Evolutionary conservation across 2,113 vertebrate species (phyloP).

Genomic region (Otus sunia): DNA sequence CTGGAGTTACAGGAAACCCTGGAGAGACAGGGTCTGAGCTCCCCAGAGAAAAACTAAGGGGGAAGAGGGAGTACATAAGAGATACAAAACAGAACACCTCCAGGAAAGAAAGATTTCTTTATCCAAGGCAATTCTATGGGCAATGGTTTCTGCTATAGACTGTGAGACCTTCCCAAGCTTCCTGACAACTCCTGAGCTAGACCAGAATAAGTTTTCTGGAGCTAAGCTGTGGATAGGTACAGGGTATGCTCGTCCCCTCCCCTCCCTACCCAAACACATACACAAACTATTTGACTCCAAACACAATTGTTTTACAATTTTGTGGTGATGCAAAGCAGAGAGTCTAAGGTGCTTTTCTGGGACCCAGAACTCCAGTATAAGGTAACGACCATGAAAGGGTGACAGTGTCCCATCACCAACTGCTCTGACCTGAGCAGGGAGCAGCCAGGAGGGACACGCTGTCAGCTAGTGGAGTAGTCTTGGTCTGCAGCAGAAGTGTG

Average conservation of each 20-base stretch:
- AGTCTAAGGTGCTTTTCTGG: neutral
- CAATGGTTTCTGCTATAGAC: accelerated
- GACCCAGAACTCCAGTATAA: neutral
- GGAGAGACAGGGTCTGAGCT: neutral
- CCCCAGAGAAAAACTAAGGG: neutral
- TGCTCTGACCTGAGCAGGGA: neutral
- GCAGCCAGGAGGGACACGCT: neutral
- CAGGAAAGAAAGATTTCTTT: neutral
- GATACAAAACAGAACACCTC: neutral
- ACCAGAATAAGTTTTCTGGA: neutral
- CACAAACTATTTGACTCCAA: neutral
- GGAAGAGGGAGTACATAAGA: neutral
- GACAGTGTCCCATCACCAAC: neutral
- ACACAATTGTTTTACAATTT: neutral
- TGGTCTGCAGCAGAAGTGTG: neutral
- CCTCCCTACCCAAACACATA: neutral
- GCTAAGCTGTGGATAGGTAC: neutral
- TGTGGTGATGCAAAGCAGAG: neutral
- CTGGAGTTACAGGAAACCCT: neutral
- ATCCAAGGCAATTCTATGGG: neutral
- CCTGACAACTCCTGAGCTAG: neutral
- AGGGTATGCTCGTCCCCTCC: neutral
- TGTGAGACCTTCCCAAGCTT: neutral
- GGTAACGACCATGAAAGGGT: neutral
- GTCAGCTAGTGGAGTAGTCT: neutral